Base-by-base conservation (phyloP, 1,140 invertebrate genomes). In the Bombus terrestris region DNA sequence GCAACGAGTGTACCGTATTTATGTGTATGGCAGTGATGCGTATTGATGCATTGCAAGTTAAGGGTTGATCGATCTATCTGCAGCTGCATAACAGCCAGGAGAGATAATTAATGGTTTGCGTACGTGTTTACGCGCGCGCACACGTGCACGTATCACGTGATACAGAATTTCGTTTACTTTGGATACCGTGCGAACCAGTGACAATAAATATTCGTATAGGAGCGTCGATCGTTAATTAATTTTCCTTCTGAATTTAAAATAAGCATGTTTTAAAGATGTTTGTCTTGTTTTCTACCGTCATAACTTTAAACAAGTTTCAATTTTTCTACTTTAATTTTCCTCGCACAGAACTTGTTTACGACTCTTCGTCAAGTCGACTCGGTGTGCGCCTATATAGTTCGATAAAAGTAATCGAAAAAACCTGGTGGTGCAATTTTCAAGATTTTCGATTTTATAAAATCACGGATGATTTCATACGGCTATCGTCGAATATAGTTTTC, bases 31-130 rank as follows among this genome's bases (percentile, higher is more conserved):
- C 53, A 71, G 25, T 84, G 41, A 80, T 78, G 57, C 75, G 79
- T 84, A 84, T 47, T 47, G 83, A 80, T 84, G 72, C 47, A 80
- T 78, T 47, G 53, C 66, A 22, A 84, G 83, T 85, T 87, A 87
- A 88, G 84, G 87, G 69, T 82, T 71, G 69, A 74, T 75, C 43
- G 78, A 68, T 73, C 73, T 41, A 62, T 68, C 66, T 68, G 41
- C 79, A 71, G 73, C 39, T 85, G 83, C 68, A 66, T n/a, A 85
- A 86, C 83, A 79, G 25, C 79, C 62, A 41, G 28, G 25, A 41
- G 75, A 82, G 75, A 82, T 86, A 89, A 89, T 89, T 89, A 89
- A 89, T 86, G 66, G 64, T 74, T 41, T 25, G 1, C 25, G 79
- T 81, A 41, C 74, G 37, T 53, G 41, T 69, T 74, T 57, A 79